Percentiles rank a stretch among this genome's conserved stretches.
Evolutionary conservation across 2,888 invertebrate genomes (phyloP).

Genomic region (Caenorhabditis parvicauda): DNA sequence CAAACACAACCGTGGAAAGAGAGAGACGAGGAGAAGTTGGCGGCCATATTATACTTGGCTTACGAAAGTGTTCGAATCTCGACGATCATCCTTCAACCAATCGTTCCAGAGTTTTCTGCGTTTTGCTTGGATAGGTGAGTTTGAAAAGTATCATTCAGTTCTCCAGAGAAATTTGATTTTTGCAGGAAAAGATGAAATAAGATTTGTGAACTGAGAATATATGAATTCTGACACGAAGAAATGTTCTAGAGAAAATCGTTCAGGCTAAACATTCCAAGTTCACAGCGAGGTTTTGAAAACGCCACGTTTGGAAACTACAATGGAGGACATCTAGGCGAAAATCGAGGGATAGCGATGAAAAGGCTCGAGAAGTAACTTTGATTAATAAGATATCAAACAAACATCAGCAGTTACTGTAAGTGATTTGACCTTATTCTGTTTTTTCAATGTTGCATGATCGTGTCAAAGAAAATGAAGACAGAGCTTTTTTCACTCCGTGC

Average conservation of each 20-base stretch:
- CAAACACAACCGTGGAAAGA: conserved; percentile 84
- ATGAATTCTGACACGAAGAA: too few relatives aligned
- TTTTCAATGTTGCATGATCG: too few relatives aligned
- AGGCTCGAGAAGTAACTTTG: conserved; percentile 24
- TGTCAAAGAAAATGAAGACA: too few relatives aligned
- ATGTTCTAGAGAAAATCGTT: too few relatives aligned
- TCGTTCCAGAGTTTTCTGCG: conserved; percentile 76
- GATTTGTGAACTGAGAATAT: conserved; percentile 3
- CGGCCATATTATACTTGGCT: conserved; percentile 74
- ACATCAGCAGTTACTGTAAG: too few relatives aligned
- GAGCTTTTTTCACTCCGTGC: not conserved
- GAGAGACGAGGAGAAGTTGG: conserved; percentile 69
- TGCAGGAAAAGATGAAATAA: not conserved
- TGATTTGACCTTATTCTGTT: too few relatives aligned
- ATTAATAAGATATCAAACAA: too few relatives aligned
- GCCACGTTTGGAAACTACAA: conserved; percentile 24
- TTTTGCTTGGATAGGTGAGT: conserved; percentile 69
- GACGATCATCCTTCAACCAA: conserved; percentile 80
- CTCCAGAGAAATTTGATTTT: not conserved
- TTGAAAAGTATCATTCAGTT: conserved; percentile 2
- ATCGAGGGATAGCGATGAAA: conserved; percentile 21
- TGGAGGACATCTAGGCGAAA: conserved; percentile 17
- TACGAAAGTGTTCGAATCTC: conserved; percentile 81
- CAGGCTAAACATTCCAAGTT: conserved; percentile 35
- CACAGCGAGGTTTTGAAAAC: conserved; percentile 25